Evolutionary conservation across 2,113 vertebrate species (phyloP), one percentile per base, ranked within the genome.

Genomic region (Colinus virginianus): DNA sequence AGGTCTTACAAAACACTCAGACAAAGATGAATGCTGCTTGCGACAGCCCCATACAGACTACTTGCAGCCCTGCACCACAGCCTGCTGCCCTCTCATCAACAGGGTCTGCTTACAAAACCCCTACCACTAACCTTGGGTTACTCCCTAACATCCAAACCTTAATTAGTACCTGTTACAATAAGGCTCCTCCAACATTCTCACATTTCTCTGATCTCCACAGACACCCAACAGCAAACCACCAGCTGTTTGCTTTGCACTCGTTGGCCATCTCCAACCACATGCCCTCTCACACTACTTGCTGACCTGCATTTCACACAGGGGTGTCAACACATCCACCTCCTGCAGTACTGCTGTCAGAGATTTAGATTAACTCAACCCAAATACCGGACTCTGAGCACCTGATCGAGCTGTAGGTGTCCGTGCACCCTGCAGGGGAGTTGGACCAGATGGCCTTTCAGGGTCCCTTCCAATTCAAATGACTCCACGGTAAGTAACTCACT

Each of bases 171-270:
- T 40, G 22, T 61, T 78, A 93, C 79, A 61, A 58, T 25, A 86
- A 88, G 53, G 77, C 62, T 32, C 46, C 91, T 81, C 43, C 0
- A 17, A 79, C 53, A 91, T 88, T 91, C 94, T 85, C 58, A 23
- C 61, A 75, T 88, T 87, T 86, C 79, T 90, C 76, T 88, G 45
- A 95, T 84, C 62, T 22, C 48, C 66, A 38, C 26, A 46, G 61
- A 88, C 7, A 36, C 46, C 28, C 78, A 21, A 36, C 0, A 83
- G 72, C 48, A 94, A 95, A 94, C 87, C 66, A 91, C 53, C 85
- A 87, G 90, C 86, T 90, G 72, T 26, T 69, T 34, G 49, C 86
- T 94, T 84, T 86, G 88, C 95, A 92, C 88, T 90, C 95, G 95
- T 66, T 87, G 72, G 87, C 95, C 94, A 93, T 93, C 85, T 94